Base-by-base conservation (phyloP, 2,888 invertebrate genomes). In the Ernsta delagoae region DNA sequence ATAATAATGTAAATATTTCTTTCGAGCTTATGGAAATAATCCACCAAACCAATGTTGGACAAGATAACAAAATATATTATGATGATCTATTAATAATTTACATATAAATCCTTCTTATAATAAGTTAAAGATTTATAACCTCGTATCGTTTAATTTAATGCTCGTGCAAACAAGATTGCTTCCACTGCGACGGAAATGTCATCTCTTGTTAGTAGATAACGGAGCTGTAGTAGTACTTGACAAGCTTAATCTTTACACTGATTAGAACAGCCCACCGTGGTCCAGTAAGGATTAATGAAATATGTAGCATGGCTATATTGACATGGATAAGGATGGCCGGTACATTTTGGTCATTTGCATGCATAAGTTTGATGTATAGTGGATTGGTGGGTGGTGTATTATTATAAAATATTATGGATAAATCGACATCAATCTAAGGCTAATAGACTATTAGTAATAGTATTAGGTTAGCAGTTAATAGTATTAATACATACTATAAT, bases 151-250 rank as follows among this genome's bases (percentile, higher is more conserved):
- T 62, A 45, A 62, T 67, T 67, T 67, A 61, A 59, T 45, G 60
- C 43, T 9, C 62, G 64, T 59, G 69, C 73, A 74, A 77, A 77
- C 78, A 75, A 68, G 69, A 69, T 59, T 67, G 73, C 70, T 73
- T 74, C 73, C 71, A 62, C 16, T 53, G 74, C 74, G 79, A 76
- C 79, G 79, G 78, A 79, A 79, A 78, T 74, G 77, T 78, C 78
- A 72, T 72, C 67, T 73, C 62, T 64, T 60, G 63, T 70, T 70
- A 70, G 73, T 60, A 75, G 78, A 78, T 78, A 78, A 75, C 74
- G 76, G 75, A 76, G n/a, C 7, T n/a, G 45, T n/a, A n/a, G 7
- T 31, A 31, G 73, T 64, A 62, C 70, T 53, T 12, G 67, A 67
- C 67, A 67, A 67, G 43, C 41, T 70, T 77, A 78, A 80, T 31